Conservation (phyloP, 2,113 vertebrate genomes). For the Tragelaphus buxtoni region DNA sequence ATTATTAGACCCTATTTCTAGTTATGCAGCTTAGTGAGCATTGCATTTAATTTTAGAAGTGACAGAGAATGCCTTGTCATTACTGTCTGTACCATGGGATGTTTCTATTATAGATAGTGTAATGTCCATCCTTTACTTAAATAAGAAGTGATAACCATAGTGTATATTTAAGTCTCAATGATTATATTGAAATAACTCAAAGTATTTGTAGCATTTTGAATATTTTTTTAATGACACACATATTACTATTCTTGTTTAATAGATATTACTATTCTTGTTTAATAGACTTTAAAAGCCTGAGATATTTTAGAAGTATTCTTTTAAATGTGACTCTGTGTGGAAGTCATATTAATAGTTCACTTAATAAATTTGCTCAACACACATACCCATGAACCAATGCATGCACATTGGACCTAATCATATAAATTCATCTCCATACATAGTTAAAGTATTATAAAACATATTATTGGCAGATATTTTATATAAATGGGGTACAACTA, state of each 20-base stretch:
- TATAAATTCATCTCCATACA: not conserved
- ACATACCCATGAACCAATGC: not conserved
- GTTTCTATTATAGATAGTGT: not conserved
- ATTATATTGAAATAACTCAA: not conserved
- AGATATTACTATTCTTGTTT: not conserved
- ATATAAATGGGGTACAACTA: not conserved
- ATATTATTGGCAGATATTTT: not conserved
- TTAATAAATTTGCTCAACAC: slow-evolving; percentile 12
- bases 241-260: slow-evolving; percentile 9
- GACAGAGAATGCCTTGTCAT: not conserved
- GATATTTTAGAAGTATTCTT: slow-evolving; percentile 11
- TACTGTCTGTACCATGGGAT: too few relatives aligned
- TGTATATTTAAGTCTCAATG: not conserved
- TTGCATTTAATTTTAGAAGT: not conserved
- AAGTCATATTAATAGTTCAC: not conserved
- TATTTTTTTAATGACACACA: not conserved
- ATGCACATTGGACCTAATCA: not conserved
- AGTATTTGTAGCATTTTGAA: not conserved
- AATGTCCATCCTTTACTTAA: not conserved
- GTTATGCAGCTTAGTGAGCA: not conserved
- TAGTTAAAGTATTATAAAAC: slow-evolving; percentile 7
- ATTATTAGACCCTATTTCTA: not conserved
- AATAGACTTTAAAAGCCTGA: not conserved
- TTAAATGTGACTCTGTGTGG: not conserved
- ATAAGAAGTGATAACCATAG: not conserved